Conservation (phyloP, 2,113 vertebrate species). For the Saccopteryx bilineata region DNA sequence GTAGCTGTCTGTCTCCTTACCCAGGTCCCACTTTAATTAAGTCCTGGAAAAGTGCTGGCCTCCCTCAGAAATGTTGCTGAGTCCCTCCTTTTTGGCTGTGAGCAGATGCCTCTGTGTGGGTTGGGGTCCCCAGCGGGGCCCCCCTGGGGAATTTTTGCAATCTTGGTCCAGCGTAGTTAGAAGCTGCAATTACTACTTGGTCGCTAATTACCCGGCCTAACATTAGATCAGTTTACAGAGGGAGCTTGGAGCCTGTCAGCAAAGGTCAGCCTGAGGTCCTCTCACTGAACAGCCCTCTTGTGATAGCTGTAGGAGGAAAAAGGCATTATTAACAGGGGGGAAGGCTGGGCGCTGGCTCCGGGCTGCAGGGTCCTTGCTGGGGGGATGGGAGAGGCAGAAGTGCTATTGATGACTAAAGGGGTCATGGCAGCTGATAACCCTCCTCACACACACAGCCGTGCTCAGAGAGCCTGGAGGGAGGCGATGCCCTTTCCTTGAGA, state of each 20-base stretch:
- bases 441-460: constrained; percentile 48
- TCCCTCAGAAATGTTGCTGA: constrained; percentile 67
- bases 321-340: constrained; percentile 68
- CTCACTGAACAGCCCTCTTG: constrained; percentile 82
- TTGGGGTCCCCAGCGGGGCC: constrained; percentile 30
- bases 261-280: constrained; percentile 81
- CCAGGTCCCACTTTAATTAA: constrained; percentile 75
- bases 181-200: constrained; percentile 68
- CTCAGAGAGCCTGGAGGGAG: constrained; percentile 54
- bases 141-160: constrained; percentile 57
- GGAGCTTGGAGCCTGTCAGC: constrained; percentile 79
- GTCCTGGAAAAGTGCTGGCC: constrained; percentile 60
- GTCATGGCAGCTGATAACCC: constrained; percentile 66
- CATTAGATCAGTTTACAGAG: constrained; percentile 81
- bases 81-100: constrained; percentile 4
- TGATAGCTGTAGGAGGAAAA: constrained; percentile 68
- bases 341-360: constrained; percentile 27
- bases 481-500: not conserved
- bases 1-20: constrained; percentile 51
- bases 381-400: constrained; percentile 46
- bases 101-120: constrained; percentile 58
- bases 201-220: constrained; percentile 78
- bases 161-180: constrained; percentile 63
- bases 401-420: constrained; percentile 65
- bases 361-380: constrained; percentile 28